phyloP scores from a whole-genome alignment of 2,888 invertebrate species.

The Archips xylosteana region DNA sequence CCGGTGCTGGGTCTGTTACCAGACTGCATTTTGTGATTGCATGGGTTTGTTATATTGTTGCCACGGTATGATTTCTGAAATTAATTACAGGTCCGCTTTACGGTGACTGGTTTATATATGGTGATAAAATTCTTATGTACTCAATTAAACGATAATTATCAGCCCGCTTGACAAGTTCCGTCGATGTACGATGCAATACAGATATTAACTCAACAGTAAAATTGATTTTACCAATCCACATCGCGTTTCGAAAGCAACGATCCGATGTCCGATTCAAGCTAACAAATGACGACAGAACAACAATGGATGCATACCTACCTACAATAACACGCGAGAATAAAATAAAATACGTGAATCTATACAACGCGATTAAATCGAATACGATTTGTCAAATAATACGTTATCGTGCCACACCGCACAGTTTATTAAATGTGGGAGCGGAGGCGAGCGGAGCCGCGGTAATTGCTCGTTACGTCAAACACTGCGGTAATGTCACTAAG shows the following conservation, averaged over 20 bases:
- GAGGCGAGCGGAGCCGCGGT: constrained; percentile 47
- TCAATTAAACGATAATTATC: constrained; percentile 21
- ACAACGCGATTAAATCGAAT: constrained; percentile 24
- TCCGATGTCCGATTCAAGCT: constrained; percentile 15
- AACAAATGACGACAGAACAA: constrained; percentile 10
- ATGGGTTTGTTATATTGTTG: constrained; percentile 55
- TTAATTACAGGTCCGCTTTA: constrained; percentile 31
- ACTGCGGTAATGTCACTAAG: constrained; percentile 75
- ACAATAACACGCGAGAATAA: constrained; percentile 16
- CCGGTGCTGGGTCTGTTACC: constrained; percentile 57
- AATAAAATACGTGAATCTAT: constrained; percentile 4
- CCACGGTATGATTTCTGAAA: constrained; percentile 47
- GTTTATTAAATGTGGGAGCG: constrained; percentile 40
- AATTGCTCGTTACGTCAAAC: constrained; percentile 75
- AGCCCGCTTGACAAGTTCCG: constrained; percentile 10
- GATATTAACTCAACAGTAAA: background rate
- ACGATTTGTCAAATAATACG: constrained; percentile 35
- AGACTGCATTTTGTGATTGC: constrained; percentile 60
- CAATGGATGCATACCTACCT: constrained; percentile 13
- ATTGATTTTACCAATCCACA: constrained; percentile 8
- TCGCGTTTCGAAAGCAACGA: background rate
- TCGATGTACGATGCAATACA: background rate
- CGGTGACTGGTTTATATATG: constrained; percentile 13
- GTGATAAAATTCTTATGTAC: constrained; percentile 23
- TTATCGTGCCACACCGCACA: constrained; percentile 25